Percentiles rank a stretch among this genome's conserved stretches.
Conservation (phyloP, 2,797 vertebrate species). For the Lemur catta region DNA sequence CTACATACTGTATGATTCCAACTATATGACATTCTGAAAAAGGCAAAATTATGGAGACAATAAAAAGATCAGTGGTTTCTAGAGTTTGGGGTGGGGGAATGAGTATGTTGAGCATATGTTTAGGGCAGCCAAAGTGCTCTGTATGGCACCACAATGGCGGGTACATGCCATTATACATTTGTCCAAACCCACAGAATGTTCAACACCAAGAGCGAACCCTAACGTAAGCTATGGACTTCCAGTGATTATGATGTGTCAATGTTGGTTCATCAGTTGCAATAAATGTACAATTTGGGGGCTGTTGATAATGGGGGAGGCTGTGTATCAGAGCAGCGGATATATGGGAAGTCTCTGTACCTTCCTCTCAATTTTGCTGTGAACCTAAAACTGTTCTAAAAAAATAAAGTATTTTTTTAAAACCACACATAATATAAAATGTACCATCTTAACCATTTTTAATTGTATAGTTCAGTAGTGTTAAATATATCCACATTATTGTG, state of each 20-base stretch:
- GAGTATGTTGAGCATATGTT: not conserved
- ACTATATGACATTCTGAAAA: not conserved
- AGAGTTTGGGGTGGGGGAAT: not conserved
- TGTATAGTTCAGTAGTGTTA: not conserved
- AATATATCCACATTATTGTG: not conserved
- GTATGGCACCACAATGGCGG: not conserved
- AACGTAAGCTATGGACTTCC: not conserved
- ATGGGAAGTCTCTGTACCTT: not conserved
- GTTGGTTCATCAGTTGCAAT: not conserved
- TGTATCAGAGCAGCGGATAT: not conserved
- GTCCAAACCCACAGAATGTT: not conserved
- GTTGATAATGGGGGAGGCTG: not conserved
- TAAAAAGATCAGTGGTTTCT: not conserved
- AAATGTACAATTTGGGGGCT: not conserved
- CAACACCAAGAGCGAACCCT: not conserved
- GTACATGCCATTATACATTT: not conserved
- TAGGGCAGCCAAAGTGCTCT: not conserved
- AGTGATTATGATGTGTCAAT: not conserved
- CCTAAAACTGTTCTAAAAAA: not conserved
- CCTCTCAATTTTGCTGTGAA: not conserved
- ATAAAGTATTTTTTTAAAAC: not conserved
- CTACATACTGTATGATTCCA: not conserved
- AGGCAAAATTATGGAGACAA: not conserved
- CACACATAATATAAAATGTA: not conserved
- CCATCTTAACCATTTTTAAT: not conserved